A percentile compares a stretch with the other conserved stretches of the same genome.
These are phyloP conservation scores for Tribolium madens DNA, from an alignment of 1,140 invertebrate species.

Conservation along the genomic window DNA sequence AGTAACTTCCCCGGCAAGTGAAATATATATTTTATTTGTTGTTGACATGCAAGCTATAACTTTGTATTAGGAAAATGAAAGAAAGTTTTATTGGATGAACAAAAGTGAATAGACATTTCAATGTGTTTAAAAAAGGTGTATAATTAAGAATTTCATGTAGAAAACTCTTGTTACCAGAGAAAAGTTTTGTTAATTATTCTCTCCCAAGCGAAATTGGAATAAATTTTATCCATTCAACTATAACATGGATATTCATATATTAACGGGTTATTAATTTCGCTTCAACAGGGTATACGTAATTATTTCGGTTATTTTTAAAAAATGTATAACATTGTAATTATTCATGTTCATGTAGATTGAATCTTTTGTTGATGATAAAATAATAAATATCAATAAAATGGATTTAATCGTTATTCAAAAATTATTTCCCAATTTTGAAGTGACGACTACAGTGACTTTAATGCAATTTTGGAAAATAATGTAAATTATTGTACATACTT, in stretches of 20 bases:
- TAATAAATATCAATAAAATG: not conserved
- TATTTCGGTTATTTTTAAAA: conserved; percentile 27
- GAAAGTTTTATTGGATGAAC: conserved; percentile 13
- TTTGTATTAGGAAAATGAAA: conserved; percentile 8
- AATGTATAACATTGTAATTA: conserved; percentile 15
- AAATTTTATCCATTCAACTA: not conserved
- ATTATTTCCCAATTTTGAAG: conserved; percentile 14
- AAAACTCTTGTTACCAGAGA: conserved; percentile 23
- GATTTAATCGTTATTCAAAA: conserved; percentile 7
- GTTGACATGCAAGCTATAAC: conserved; percentile 23
- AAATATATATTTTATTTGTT: conserved; percentile 27
- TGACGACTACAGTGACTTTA: not conserved
- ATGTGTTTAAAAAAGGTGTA: conserved; percentile 39
- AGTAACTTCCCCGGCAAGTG: conserved; percentile 26
- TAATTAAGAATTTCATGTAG: conserved; percentile 23
- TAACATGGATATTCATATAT: not conserved
- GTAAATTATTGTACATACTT: conserved; percentile 42
- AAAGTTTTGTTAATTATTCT: conserved; percentile 22
- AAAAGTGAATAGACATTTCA: not conserved
- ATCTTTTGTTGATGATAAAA: conserved; percentile 10
- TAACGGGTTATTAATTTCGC: conserved; percentile 25
- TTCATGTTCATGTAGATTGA: conserved; percentile 21
- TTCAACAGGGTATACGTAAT: conserved; percentile 35
- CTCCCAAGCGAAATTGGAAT: not conserved
- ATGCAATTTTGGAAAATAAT: not conserved